Evolutionary conservation across 2,888 invertebrate genomes (phyloP).

Genomic region (Axea sp.): DNA sequence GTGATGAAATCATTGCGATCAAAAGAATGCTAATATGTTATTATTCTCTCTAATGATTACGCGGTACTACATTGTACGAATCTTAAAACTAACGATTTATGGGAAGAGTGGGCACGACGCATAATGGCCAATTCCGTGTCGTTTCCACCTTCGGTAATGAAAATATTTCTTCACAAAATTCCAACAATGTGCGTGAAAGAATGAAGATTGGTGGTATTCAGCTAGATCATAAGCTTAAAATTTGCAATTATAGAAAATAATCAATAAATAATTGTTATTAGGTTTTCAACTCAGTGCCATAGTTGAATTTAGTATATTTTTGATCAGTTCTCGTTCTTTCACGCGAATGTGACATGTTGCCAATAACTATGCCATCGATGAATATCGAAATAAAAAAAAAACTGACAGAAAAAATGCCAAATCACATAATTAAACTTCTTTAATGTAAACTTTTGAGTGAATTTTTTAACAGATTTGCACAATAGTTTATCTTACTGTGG

Average conservation of each 20-base stretch:
- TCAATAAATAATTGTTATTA: constrained; percentile 16
- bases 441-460: constrained; percentile 16
- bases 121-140: constrained; percentile 5
- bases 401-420: constrained; percentile 55
- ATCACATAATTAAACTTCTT: constrained; percentile 44
- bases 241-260: too few species aligned
- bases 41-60: constrained; percentile 8
- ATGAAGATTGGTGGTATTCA: constrained; percentile 2
- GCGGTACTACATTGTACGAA: constrained; percentile 8
- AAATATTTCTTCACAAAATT: constrained; percentile 7
- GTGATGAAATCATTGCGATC: constrained; percentile 10
- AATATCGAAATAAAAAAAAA: constrained; percentile 18
- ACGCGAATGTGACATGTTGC: constrained; percentile 36
- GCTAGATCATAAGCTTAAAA: constrained; percentile 7
- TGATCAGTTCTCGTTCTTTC: constrained; percentile 34
- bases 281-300: constrained; percentile 52
- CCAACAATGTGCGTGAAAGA: constrained; percentile 19
- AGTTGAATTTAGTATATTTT: constrained; percentile 34
- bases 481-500: constrained; percentile 45
- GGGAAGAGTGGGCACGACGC: constrained; percentile 14
- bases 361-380: constrained; percentile 54
- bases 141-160: constrained; percentile 12
- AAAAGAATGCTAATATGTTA: not conserved
- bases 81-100: constrained; percentile 3
- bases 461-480: constrained; percentile 45